These are phyloP conservation scores for Pterocles gutturalis DNA, from an alignment of 2,113 vertebrate species.

Conservation along the genomic window DNA sequence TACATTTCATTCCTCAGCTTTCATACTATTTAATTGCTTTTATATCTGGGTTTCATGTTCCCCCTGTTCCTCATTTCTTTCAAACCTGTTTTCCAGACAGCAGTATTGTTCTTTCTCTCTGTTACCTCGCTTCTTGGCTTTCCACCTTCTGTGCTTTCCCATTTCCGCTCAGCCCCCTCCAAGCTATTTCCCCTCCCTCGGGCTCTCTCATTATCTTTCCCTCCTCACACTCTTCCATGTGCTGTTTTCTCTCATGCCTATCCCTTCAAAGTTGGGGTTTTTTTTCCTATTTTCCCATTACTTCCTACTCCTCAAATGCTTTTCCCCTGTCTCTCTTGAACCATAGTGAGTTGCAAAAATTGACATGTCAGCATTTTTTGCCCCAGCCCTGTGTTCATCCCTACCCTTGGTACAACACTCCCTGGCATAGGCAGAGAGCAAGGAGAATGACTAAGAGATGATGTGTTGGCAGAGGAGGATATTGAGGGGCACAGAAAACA, in stretches of 20 bases:
- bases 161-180: neutral
- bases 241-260: neutral
- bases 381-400: neutral
- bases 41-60: neutral
- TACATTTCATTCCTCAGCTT: neutral
- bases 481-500: neutral
- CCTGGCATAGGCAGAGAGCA: neutral
- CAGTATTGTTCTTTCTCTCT: neutral
- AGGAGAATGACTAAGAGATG: neutral
- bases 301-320: neutral
- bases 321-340: neutral
- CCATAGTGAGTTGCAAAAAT: neutral
- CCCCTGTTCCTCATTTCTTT: neutral
- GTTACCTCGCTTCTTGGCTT: neutral
- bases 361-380: neutral
- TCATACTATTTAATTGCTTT: neutral
- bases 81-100: neutral
- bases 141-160: neutral
- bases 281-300: neutral
- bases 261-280: neutral
- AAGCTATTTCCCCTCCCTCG: neutral
- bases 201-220: neutral
- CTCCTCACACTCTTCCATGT: neutral
- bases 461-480: neutral
- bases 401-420: rapidly evolving